Percentiles rank a stretch among this genome's conserved stretches.
These are phyloP conservation scores for Cebidichthys violaceus DNA, from an alignment of 2,113 vertebrate species.

Conservation along the genomic window DNA sequence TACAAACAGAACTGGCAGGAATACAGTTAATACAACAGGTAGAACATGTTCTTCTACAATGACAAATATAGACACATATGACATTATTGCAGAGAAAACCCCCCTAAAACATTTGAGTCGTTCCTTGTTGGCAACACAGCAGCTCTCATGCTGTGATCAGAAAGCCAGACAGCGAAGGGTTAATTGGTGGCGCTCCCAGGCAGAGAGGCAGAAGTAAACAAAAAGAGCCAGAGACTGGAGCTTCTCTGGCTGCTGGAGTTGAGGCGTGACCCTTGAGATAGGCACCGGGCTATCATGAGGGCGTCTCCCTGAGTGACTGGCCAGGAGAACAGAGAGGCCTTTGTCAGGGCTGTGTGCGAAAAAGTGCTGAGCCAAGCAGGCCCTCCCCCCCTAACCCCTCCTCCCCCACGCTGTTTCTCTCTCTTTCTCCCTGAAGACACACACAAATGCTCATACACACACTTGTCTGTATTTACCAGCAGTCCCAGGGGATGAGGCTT, in stretches of 20 bases:
- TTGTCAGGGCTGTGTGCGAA: constrained; percentile 72
- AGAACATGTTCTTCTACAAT: too few species aligned
- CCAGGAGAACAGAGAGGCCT: constrained; percentile 70
- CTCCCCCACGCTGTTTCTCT: constrained; percentile 4
- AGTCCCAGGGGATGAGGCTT: constrained; percentile 56
- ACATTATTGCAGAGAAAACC: not conserved
- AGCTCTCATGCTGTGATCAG: not conserved
- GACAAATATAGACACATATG: not conserved
- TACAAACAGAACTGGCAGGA: too few species aligned
- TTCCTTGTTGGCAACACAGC: not conserved
- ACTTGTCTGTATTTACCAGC: constrained; percentile 70
- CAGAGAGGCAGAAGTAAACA: constrained; percentile 63
- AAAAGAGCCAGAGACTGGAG: constrained; percentile 52
- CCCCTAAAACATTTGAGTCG: not conserved
- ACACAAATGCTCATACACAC: constrained; percentile 47
- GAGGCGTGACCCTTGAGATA: constrained; percentile 79
- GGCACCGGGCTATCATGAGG: constrained; percentile 76
- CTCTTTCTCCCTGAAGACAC: constrained; percentile 54
- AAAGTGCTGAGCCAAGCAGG: constrained; percentile 78
- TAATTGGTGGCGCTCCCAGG: constrained; percentile 35
- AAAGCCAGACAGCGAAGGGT: constrained; percentile 41
- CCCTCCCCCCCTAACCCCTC: constrained; percentile 12
- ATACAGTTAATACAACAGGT: too few species aligned
- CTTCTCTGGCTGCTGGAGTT: constrained; percentile 51
- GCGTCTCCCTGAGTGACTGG: constrained; percentile 72